A percentile compares a stretch with the other conserved stretches of the same genome.
phyloP scores from a whole-genome alignment of 2,888 invertebrate genomes.

The Dichetophora obliterata region DNA sequence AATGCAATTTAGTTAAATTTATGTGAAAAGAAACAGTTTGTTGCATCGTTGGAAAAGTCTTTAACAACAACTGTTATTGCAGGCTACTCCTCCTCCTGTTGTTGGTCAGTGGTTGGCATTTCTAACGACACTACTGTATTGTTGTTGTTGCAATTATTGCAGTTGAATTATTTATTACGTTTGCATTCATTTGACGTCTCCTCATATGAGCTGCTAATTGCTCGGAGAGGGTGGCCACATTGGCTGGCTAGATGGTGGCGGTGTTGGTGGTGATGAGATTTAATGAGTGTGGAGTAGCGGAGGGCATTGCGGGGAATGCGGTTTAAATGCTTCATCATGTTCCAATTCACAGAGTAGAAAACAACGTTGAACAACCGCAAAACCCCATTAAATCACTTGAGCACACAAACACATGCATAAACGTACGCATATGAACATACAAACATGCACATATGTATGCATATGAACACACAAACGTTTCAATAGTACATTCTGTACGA shows the following conservation, averaged over 20 bases:
- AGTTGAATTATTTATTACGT: constrained; percentile 34
- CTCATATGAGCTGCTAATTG: constrained; percentile 20
- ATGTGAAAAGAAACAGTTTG: background rate
- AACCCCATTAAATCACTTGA: constrained; percentile 36
- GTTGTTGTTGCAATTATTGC: constrained; percentile 21
- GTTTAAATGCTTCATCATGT: constrained; percentile 18
- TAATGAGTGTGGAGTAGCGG: background rate
- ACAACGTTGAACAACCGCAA: constrained; percentile 30
- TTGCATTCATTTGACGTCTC: constrained; percentile 32
- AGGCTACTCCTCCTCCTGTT: background rate
- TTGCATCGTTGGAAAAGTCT: too few relatives aligned
- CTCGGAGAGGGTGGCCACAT: background rate
- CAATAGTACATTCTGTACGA: background rate
- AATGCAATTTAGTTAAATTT: constrained; percentile 6
- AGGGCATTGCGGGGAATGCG: background rate
- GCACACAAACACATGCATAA: background rate
- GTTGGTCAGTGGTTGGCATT: background rate
- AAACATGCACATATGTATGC: background rate
- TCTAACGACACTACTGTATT: background rate
- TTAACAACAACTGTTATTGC: background rate
- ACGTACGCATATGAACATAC: background rate
- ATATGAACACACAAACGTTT: background rate
- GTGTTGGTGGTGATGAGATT: background rate
- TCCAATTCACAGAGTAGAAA: background rate
- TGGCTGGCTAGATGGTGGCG: background rate